Evolutionary conservation across 92 coral and sea anemone genomes (phyloP).

Genomic region (Epizoanthus stellaris): DNA sequence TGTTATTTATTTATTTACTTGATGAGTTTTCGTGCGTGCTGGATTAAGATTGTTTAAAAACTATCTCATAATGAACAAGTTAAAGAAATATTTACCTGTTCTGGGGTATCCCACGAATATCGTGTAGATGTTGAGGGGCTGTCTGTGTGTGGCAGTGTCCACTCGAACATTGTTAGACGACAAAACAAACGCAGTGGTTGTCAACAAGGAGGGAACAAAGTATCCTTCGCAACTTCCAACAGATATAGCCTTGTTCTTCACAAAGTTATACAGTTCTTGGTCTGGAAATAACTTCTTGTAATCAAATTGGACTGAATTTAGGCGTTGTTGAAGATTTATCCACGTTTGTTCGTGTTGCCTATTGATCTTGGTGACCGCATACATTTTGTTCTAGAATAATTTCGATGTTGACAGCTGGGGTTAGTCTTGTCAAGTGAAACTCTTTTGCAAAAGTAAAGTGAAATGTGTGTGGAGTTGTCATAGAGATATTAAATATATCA

Average conservation of each 20-base stretch:
- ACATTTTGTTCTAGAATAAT: slow-evolving; percentile 37
- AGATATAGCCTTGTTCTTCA: slow-evolving; percentile 40
- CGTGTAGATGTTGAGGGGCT: slow-evolving; percentile 54
- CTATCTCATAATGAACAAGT: not conserved
- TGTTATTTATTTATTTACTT: too few relatives aligned
- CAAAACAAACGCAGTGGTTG: slow-evolving; percentile 55
- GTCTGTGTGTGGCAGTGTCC: slow-evolving; percentile 34
- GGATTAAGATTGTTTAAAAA: too few relatives aligned
- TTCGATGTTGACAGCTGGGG: slow-evolving; percentile 1
- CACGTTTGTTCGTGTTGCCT: slow-evolving; percentile 60
- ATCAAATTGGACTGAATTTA: slow-evolving; percentile 48
- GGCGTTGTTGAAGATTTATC: slow-evolving; percentile 63
- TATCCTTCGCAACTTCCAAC: slow-evolving; percentile 66
- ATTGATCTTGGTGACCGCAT: slow-evolving; percentile 45
- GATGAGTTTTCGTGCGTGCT: not conserved
- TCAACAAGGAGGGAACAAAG: slow-evolving; percentile 58
- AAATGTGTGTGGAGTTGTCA: too few relatives aligned
- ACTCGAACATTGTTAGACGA: slow-evolving; percentile 49
- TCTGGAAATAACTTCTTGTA: slow-evolving; percentile 39
- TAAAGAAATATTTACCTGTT: slow-evolving; percentile 31
- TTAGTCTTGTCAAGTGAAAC: too few relatives aligned
- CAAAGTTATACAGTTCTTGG: slow-evolving; percentile 28
- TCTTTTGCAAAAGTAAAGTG: too few relatives aligned
- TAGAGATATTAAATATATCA: too few relatives aligned
- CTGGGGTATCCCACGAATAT: slow-evolving; percentile 54